Evolutionary conservation across 1,140 invertebrate species (phyloP).

Genomic region (Euwallacea fornicatus): DNA sequence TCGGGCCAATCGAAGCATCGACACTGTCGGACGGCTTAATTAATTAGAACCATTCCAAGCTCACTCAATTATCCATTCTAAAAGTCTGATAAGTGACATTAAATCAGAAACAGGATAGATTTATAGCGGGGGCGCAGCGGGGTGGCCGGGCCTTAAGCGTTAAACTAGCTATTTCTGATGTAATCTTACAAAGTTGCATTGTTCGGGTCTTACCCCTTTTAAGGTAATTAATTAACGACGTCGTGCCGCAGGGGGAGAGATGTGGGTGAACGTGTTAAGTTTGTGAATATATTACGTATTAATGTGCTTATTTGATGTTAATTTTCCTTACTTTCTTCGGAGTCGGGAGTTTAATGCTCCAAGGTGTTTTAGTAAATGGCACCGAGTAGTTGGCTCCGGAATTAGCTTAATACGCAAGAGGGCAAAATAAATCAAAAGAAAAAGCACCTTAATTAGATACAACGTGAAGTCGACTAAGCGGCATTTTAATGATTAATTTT

Average conservation of each 20-base stretch:
- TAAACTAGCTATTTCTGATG: conserved; percentile 26
- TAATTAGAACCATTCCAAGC: too few species aligned
- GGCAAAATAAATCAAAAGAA: conserved; percentile 6
- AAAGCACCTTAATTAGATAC: conserved; percentile 15
- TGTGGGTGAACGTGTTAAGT: conserved; percentile 1
- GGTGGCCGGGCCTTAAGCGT: conserved; percentile 13
- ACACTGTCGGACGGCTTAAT: too few species aligned
- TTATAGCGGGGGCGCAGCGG: conserved; percentile 12
- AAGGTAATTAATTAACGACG: conserved; percentile 21
- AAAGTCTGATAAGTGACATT: conserved; percentile 11
- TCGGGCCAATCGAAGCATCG: too few species aligned
- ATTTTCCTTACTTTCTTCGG: too few species aligned
- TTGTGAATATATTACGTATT: too few species aligned
- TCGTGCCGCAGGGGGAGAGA: neutral
- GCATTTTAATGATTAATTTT: conserved; percentile 17
- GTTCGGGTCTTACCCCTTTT: conserved; percentile 25
- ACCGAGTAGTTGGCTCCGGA: neutral
- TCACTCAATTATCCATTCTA: neutral
- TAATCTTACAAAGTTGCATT: conserved; percentile 24
- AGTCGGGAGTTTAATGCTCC: too few species aligned
- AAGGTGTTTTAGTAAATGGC: too few species aligned
- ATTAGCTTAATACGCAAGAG: neutral
- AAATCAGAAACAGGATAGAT: conserved; percentile 18
- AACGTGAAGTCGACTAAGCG: conserved; percentile 7
- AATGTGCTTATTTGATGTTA: too few species aligned